phyloP scores from a whole-genome alignment of 2,888 invertebrate genomes.

The Acanthosepion lycidas region DNA sequence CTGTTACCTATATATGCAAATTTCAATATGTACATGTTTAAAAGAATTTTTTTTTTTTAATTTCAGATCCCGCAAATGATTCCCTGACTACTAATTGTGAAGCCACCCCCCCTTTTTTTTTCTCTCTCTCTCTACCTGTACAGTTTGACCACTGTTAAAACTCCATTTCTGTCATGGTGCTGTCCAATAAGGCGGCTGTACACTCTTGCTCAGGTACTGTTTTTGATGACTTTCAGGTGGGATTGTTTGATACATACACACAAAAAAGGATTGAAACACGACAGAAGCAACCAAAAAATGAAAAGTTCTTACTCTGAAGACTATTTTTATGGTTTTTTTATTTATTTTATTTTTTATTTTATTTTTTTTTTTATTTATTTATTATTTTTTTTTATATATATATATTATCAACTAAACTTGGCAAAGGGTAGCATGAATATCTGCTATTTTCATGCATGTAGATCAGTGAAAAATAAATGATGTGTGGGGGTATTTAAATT shows the following conservation, averaged over 20 bases:
- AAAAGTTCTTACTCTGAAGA: background rate
- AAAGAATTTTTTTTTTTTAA: background rate
- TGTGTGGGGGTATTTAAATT: background rate
- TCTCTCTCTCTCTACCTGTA: background rate
- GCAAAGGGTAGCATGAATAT: background rate
- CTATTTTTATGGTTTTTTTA: conserved; percentile 13
- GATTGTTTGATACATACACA: background rate
- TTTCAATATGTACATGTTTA: background rate
- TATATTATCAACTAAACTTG: background rate
- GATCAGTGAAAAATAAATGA: background rate
- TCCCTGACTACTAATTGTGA: background rate
- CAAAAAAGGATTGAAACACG: background rate
- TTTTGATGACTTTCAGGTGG: conserved; percentile 33
- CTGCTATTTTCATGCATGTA: background rate
- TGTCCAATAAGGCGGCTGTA: conserved; percentile 33
- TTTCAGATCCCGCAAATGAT: background rate
- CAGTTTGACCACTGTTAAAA: conserved; percentile 33
- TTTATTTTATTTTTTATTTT: background rate
- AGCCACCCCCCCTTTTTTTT: background rate
- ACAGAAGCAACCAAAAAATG: background rate
- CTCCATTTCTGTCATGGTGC: conserved; percentile 23
- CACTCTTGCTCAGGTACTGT: conserved; percentile 33
- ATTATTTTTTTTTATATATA: too few relatives aligned
- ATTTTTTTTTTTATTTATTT: too few relatives aligned
- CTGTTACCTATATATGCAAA: too few relatives aligned